Conservation (phyloP, 2,797 vertebrate species). For the Brachyalestes nurse region DNA sequence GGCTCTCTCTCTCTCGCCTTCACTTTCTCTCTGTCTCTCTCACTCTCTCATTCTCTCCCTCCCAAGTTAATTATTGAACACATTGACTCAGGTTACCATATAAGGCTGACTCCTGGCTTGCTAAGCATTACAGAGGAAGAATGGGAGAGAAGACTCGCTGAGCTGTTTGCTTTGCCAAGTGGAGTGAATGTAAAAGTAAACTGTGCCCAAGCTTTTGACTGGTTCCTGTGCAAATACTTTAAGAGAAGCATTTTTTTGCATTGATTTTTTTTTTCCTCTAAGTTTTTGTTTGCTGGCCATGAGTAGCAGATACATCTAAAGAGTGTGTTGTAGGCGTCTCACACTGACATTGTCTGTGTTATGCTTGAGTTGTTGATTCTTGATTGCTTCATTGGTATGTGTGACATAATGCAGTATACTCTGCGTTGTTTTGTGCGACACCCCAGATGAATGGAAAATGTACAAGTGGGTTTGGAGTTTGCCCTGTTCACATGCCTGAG, state of each 20-base stretch:
- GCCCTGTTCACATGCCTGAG: not conserved
- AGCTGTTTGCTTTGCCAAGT: slow-evolving; percentile 34
- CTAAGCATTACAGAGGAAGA: slow-evolving; percentile 44
- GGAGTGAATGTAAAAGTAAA: slow-evolving; percentile 48
- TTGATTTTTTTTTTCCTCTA: slow-evolving; percentile 44
- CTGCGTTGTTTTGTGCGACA: slow-evolving; percentile 24
- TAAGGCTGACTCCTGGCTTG: slow-evolving; percentile 57
- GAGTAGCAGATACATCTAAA: not conserved
- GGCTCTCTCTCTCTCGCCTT: not conserved
- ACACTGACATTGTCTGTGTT: slow-evolving; percentile 8
- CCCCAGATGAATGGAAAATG: slow-evolving; percentile 20
- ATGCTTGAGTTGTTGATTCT: slow-evolving; percentile 26
- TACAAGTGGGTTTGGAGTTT: slow-evolving; percentile 1
- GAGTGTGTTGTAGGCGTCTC: not conserved
- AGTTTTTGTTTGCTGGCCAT: slow-evolving; percentile 61
- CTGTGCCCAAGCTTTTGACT: slow-evolving; percentile 19
- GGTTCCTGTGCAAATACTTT: slow-evolving; percentile 30
- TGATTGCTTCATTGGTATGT: slow-evolving; percentile 31
- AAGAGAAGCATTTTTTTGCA: not conserved
- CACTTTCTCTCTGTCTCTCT: slow-evolving; percentile 11
- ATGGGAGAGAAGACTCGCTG: slow-evolving; percentile 9
- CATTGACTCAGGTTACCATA: slow-evolving; percentile 55
- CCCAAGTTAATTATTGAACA: slow-evolving; percentile 61
- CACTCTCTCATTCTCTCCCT: slow-evolving; percentile 5
- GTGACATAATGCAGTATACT: slow-evolving; percentile 23